Evolutionary conservation across 2,888 invertebrate genomes (phyloP).

Genomic region (Rhamphomyia laevipes): DNA sequence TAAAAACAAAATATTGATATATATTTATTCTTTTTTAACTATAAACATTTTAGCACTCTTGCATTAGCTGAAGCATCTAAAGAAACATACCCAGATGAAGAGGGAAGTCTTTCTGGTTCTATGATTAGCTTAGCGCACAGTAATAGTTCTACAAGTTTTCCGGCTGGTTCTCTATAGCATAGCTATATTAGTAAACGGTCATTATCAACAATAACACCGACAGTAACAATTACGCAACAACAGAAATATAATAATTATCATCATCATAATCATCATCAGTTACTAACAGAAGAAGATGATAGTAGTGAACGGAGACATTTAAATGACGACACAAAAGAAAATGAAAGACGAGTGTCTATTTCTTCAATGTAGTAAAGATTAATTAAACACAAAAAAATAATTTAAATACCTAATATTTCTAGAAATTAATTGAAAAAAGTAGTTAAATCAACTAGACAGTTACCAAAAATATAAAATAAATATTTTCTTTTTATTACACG

Average conservation of each 20-base stretch:
- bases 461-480: background rate
- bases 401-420: background rate
- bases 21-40: constrained; percentile 19
- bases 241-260: background rate
- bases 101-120: constrained; percentile 85
- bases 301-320: constrained; percentile 14
- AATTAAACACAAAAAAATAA: background rate
- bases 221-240: background rate
- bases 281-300: no score
- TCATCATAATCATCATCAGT: constrained; percentile 14
- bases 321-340: constrained; percentile 21
- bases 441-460: background rate
- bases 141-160: constrained; percentile 87
- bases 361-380: constrained; percentile 19
- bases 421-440: background rate
- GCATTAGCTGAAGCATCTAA: constrained; percentile 85
- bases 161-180: constrained; percentile 62
- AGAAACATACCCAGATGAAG: constrained; percentile 81
- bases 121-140: constrained; percentile 91
- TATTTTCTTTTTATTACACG: no score
- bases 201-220: constrained; percentile 11
- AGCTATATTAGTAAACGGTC: constrained; percentile 23
- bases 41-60: constrained; percentile 74
- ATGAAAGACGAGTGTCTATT: constrained; percentile 19
- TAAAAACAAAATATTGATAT: constrained; percentile 3